Evolutionary conservation across 2,888 invertebrate species (phyloP).

Genomic region (Drosophila quasianomalipes): DNA sequence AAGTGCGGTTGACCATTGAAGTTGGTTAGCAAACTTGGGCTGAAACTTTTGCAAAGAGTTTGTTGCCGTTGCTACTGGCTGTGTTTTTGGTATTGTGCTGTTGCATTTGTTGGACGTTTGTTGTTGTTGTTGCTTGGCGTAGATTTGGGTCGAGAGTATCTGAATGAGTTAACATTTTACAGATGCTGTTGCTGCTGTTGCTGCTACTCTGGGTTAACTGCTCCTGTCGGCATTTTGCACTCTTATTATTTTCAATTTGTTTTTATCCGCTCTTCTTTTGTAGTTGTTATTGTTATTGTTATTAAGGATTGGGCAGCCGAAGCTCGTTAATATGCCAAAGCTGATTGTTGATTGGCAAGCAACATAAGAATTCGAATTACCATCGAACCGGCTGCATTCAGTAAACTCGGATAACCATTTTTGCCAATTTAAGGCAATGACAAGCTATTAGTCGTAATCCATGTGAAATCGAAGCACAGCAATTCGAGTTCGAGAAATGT

Average conservation of each 20-base stretch:
- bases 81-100: constrained; percentile 43
- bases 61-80: constrained; percentile 17
- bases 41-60: constrained; percentile 37
- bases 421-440: constrained; percentile 42
- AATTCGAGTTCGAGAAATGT: not conserved
- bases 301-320: constrained; percentile 13
- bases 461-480: constrained; percentile 7
- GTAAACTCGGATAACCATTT: constrained; percentile 37
- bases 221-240: constrained; percentile 32
- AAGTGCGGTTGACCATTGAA: constrained; percentile 47
- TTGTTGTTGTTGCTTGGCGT: constrained; percentile 28
- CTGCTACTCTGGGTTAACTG: constrained; percentile 29
- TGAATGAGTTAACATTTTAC: constrained; percentile 64
- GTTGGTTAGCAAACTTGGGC: constrained; percentile 52
- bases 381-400: constrained; percentile 28
- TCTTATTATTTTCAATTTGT: constrained; percentile 23
- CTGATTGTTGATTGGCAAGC: constrained; percentile 37
- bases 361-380: constrained; percentile 26
- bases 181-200: constrained; percentile 22
- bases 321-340: constrained; percentile 48
- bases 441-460: constrained; percentile 36
- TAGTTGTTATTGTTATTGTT: constrained; percentile 16
- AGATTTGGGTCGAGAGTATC: constrained; percentile 75
- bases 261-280: constrained; percentile 12
- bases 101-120: constrained; percentile 58